phyloP scores from a whole-genome alignment of 2,797 vertebrate species.

The Neopelma chrysocephalum region DNA sequence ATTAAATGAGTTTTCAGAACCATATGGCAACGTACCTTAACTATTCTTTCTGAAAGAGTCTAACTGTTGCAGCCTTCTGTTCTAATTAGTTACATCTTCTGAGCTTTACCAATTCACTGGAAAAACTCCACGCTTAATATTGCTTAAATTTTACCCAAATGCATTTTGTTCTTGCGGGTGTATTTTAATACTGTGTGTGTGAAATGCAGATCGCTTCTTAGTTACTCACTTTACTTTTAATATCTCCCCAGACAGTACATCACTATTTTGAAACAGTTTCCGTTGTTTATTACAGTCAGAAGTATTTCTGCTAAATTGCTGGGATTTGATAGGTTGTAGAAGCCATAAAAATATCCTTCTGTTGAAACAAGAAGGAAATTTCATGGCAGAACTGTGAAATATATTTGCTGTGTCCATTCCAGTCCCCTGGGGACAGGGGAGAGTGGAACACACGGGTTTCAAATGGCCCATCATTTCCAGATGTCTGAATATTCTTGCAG shows the following conservation, averaged over 20 bases:
- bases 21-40: slow-evolving; percentile 51
- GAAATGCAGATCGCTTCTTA: slow-evolving; percentile 37
- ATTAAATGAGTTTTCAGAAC: slow-evolving; percentile 61
- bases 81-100: slow-evolving; percentile 62
- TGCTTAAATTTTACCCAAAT: slow-evolving; percentile 58
- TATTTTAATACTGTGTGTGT: not conserved
- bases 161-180: slow-evolving; percentile 46
- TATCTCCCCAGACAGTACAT: slow-evolving; percentile 4
- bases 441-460: not conserved
- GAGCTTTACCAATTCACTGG: slow-evolving; percentile 42
- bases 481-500: not conserved
- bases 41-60: slow-evolving; percentile 59
- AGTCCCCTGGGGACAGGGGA: not conserved
- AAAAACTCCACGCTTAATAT: slow-evolving; percentile 29
- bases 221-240: slow-evolving; percentile 41
- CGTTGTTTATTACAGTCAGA: not conserved
- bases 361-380: not conserved
- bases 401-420: not conserved
- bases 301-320: not conserved
- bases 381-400: not conserved
- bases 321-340: not conserved
- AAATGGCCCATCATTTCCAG: not conserved
- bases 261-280: not conserved
- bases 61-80: slow-evolving; percentile 63
- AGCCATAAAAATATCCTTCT: not conserved